phyloP scores from a whole-genome alignment of 2,797 vertebrate genomes.

The Euphonia xanthogaster region DNA sequence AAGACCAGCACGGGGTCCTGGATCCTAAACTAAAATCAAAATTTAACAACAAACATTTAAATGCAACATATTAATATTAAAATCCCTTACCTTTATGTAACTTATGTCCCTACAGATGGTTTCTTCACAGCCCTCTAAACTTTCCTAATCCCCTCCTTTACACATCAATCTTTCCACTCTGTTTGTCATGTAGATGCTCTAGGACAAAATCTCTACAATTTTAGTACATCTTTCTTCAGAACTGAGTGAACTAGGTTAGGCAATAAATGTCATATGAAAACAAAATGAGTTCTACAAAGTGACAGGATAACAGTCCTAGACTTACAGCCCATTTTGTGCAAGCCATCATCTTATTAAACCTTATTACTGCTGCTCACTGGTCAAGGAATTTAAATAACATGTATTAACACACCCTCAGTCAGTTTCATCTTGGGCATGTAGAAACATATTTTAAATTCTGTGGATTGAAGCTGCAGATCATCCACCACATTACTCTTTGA shows the following conservation, averaged over 20 bases:
- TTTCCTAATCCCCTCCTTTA: neutral
- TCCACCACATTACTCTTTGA: neutral
- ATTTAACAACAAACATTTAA: neutral
- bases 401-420: constrained; percentile 24
- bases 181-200: neutral
- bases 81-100: constrained; percentile 12
- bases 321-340: constrained; percentile 13
- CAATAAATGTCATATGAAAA: constrained; percentile 53
- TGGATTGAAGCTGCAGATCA: neutral
- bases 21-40: neutral
- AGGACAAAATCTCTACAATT: constrained; percentile 38
- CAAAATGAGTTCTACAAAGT: constrained; percentile 20
- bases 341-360: constrained; percentile 28
- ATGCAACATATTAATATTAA: neutral
- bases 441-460: neutral
- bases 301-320: constrained; percentile 32
- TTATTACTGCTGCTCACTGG: constrained; percentile 43
- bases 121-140: constrained; percentile 23
- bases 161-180: constrained; percentile 15
- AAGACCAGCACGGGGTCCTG: neutral
- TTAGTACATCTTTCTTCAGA: constrained; percentile 33
- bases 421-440: neutral
- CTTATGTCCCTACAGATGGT: neutral
- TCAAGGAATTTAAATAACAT: constrained; percentile 41
- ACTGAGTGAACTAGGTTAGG: neutral